These are phyloP conservation scores for Dasypus novemcinctus DNA, from an alignment of 2,113 vertebrate species.

Conservation along the genomic window DNA sequence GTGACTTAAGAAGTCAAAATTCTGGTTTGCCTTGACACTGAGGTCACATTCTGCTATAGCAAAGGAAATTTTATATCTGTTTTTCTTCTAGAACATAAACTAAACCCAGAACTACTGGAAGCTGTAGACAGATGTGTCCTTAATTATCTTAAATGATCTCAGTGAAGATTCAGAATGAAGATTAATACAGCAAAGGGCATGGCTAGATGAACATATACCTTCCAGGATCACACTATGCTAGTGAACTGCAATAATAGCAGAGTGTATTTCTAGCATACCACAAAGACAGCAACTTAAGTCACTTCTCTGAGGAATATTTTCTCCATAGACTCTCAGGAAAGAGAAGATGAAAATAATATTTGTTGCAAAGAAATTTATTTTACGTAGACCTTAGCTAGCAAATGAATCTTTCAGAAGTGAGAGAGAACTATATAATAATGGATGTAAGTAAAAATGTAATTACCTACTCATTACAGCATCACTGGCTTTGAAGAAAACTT, in stretches of 20 bases:
- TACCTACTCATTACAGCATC: neutral
- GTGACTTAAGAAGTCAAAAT: neutral
- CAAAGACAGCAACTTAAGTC: neutral
- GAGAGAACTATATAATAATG: neutral
- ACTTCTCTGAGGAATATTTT: neutral
- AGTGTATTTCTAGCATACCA: neutral
- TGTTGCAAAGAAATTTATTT: neutral
- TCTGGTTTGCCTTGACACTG: neutral
- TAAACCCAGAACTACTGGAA: neutral
- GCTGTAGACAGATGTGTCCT: neutral
- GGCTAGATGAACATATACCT: accelerated
- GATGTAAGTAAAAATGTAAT: constrained; percentile 5
- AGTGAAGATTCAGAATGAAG: neutral
- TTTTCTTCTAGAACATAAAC: neutral
- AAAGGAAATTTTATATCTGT: neutral
- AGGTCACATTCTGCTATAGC: neutral
- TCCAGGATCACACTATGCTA: neutral
- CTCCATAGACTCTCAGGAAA: neutral
- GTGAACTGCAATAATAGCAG: neutral
- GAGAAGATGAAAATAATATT: neutral
- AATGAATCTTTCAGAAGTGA: constrained; percentile 34
- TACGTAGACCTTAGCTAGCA: neutral
- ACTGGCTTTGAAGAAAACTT: neutral
- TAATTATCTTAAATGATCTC: neutral
- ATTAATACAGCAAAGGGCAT: neutral